Base-by-base conservation (phyloP, 2,888 invertebrate species). In the Pediacus dermestoides region DNA sequence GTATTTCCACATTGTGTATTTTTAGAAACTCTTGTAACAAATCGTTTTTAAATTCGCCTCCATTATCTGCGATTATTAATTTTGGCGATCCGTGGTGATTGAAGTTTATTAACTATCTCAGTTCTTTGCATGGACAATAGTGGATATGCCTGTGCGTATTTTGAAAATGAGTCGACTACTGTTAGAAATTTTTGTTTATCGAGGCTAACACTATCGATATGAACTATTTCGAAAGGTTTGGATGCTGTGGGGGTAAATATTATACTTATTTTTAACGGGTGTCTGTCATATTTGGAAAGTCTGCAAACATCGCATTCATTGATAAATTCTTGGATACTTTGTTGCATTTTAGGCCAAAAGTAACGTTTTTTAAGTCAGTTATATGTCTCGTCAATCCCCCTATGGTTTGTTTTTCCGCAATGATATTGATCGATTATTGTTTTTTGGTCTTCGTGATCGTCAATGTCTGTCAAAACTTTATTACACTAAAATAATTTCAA, bases 81-180 rank as follows among this genome's bases (percentile, higher is more conserved):
- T 23, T 28, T 3, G 46, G 50, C 8, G 50, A 36, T 9, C 44
- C 36, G 13, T 38, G 42, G 26, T 46, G 44, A 2, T 42, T 42
- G 16, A 52, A 53, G 11, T 12, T 37, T 50, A 18, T 43, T 44
- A 2, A 32, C 33, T 3, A 28, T 42, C 39, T 52, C 46, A 7
- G 46, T 30, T n/a, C 43, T 31, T 21, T 33, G 38, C 22, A 30
- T 9, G 1, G 33, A 37, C 10, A 14, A 31, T 16, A 51, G 15
- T 6, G 38, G 30, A n/a, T 46, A 46, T 1, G 49, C 47, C 35
- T 47, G 39, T 11, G 37, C 40, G 22, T 46, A 42, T 46, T 49
- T 52, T 9, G 52, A 49, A 21, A 50, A 49, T 16, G 41, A 33
- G 28, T 54, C 52, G 12, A 48, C 37, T 6, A 52, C 46, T 2